These are phyloP conservation scores for Silurus lanzhouensis DNA, from an alignment of 2,797 vertebrate species.

Conservation along the genomic window DNA sequence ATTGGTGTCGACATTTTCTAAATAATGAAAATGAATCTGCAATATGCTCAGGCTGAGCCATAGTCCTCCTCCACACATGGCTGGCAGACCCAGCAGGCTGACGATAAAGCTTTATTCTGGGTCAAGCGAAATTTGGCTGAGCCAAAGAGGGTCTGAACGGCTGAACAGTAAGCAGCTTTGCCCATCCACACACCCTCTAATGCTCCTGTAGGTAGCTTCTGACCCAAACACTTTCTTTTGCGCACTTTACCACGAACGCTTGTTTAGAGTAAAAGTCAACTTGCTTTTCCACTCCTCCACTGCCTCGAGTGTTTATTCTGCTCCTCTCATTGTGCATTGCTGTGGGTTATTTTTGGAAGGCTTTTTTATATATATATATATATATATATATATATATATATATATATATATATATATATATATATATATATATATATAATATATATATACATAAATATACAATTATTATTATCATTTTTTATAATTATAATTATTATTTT, in stretches of 20 bases:
- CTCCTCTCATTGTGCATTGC: background rate
- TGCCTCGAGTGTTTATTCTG: background rate
- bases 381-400: no score
- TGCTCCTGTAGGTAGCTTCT: conserved; percentile 55
- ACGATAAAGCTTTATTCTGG: conserved; percentile 48
- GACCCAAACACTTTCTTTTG: conserved; percentile 49
- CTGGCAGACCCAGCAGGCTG: background rate
- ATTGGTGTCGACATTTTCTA: conserved; percentile 56
- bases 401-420: no score
- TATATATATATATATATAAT: no score
- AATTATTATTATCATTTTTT: background rate
- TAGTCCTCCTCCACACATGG: background rate
- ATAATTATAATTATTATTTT: background rate
- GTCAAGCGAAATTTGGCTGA: conserved; percentile 42
- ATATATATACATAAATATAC: no score
- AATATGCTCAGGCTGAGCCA: conserved; percentile 53
- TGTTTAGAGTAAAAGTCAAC: conserved; percentile 24
- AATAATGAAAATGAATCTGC: conserved; percentile 63
- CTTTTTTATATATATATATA: background rate
- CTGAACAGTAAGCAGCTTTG: conserved; percentile 81
- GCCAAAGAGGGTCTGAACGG: conserved; percentile 65
- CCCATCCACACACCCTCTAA: conserved; percentile 55
- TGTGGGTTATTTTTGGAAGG: conserved; percentile 1
- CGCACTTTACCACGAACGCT: conserved; percentile 1
- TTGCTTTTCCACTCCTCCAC: background rate